phyloP scores from a whole-genome alignment of 1,140 invertebrate species.

The Conus betulinus region DNA sequence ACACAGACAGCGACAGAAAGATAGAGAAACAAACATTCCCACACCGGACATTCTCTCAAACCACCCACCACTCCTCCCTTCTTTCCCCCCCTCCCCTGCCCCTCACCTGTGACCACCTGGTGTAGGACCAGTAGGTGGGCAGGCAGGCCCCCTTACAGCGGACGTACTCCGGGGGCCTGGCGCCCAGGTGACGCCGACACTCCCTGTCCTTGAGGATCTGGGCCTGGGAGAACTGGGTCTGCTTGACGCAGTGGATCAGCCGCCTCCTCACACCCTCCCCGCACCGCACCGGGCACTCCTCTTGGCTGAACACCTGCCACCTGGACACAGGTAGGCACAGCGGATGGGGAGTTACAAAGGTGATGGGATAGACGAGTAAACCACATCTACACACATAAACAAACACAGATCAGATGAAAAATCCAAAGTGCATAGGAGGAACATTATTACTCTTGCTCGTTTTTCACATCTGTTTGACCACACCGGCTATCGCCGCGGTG shows the following conservation, averaged over 20 bases:
- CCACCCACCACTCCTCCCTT: background rate
- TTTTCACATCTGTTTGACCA: too few species aligned
- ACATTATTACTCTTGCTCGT: too few species aligned
- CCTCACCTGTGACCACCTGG: constrained; percentile 82
- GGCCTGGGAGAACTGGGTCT: constrained; percentile 51
- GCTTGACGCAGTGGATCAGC: constrained; percentile 78
- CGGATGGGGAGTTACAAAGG: too few species aligned
- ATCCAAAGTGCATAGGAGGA: too few species aligned
- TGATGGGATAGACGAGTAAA: too few species aligned
- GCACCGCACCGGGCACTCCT: constrained; percentile 74
- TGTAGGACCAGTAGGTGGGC: constrained; percentile 83
- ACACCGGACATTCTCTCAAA: too few species aligned
- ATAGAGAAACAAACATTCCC: too few species aligned
- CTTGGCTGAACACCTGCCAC: constrained; percentile 78
- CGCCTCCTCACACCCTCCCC: constrained; percentile 66
- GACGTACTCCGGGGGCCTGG: constrained; percentile 78
- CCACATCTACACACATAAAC: too few species aligned
- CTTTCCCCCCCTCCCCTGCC: background rate
- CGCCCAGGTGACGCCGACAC: constrained; percentile 78
- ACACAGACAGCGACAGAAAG: too few species aligned
- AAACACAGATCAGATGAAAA: too few species aligned
- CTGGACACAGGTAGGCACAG: constrained; percentile 64
- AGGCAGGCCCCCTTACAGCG: constrained; percentile 83
- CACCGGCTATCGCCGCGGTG: too few species aligned
- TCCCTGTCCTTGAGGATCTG: constrained; percentile 65